A percentile compares a stretch with the other conserved stretches of the same genome.
These are phyloP conservation scores for Tipula confusa DNA, from an alignment of 2,888 invertebrate species.

Conservation along the genomic window DNA sequence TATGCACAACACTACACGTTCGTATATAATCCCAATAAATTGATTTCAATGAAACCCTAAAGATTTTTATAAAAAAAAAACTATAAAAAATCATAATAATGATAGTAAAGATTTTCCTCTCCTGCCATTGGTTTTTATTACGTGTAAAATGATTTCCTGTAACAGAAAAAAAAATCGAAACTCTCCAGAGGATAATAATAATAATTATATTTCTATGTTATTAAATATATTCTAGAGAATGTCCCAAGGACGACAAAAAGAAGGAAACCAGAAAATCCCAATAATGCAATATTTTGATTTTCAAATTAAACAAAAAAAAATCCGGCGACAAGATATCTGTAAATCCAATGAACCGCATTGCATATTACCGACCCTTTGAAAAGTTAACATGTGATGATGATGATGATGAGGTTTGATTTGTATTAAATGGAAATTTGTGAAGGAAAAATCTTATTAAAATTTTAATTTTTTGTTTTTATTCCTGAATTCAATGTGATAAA, in stretches of 20 bases:
- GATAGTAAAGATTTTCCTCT: neutral
- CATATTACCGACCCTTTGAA: neutral
- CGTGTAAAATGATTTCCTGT: slow-evolving; percentile 25
- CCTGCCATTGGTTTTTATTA: neutral
- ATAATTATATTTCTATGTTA: slow-evolving; percentile 29
- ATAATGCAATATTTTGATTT: slow-evolving; percentile 3
- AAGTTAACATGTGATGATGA: neutral
- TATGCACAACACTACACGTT: neutral
- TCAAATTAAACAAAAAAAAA: neutral
- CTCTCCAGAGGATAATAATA: slow-evolving; percentile 25
- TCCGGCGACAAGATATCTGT: neutral
- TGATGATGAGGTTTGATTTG: neutral
- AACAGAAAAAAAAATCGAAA: neutral
- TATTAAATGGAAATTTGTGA: neutral
- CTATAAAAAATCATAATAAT: slow-evolving; percentile 1
- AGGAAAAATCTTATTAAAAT: slow-evolving; percentile 12
- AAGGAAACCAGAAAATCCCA: neutral
- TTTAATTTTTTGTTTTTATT: neutral
- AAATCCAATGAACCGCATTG: neutral
- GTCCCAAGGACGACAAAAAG: slow-evolving; percentile 3
- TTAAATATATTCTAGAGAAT: neutral
- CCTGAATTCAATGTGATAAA: neutral
- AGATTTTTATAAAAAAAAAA: neutral
- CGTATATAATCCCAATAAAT: neutral
- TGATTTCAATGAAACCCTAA: slow-evolving; percentile 15